These are phyloP conservation scores for Julus scandinavius DNA, from an alignment of 2,888 invertebrate genomes.

Conservation along the genomic window DNA sequence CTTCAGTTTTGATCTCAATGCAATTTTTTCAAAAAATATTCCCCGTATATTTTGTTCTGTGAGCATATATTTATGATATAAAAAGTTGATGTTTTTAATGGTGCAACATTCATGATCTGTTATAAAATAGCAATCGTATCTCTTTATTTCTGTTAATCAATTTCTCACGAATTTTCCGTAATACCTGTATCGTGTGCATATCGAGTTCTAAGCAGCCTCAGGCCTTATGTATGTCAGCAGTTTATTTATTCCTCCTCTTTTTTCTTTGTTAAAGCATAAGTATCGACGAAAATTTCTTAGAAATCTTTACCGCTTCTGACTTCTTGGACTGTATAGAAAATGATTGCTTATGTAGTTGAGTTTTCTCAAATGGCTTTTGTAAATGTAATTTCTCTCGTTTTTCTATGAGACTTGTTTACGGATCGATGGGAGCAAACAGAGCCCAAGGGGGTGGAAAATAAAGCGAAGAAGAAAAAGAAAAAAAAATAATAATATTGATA, in stretches of 20 bases:
- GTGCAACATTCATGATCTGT: too few species aligned
- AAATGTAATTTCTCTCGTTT: background rate
- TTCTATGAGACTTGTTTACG: background rate
- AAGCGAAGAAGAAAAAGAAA: background rate
- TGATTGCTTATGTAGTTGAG: conserved; percentile 1
- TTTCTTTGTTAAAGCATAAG: background rate
- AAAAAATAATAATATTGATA: background rate
- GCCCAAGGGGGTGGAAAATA: background rate
- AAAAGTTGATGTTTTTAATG: too few species aligned
- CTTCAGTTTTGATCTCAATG: too few species aligned
- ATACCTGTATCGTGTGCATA: background rate
- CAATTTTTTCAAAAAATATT: too few species aligned
- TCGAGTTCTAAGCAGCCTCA: background rate
- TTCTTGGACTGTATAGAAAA: background rate
- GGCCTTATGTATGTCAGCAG: background rate
- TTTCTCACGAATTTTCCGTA: background rate
- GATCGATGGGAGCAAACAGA: background rate
- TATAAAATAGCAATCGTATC: background rate
- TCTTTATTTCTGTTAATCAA: background rate
- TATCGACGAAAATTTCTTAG: background rate
- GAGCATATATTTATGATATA: too few species aligned
- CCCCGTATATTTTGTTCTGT: too few species aligned
- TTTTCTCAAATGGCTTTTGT: conserved; percentile 1
- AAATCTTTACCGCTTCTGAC: background rate
- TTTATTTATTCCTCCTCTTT: background rate